A percentile compares a stretch with the other conserved stretches of the same genome.
Evolutionary conservation across 2,888 invertebrate species (phyloP).

Genomic region (Glyphotaelius pellucidus): DNA sequence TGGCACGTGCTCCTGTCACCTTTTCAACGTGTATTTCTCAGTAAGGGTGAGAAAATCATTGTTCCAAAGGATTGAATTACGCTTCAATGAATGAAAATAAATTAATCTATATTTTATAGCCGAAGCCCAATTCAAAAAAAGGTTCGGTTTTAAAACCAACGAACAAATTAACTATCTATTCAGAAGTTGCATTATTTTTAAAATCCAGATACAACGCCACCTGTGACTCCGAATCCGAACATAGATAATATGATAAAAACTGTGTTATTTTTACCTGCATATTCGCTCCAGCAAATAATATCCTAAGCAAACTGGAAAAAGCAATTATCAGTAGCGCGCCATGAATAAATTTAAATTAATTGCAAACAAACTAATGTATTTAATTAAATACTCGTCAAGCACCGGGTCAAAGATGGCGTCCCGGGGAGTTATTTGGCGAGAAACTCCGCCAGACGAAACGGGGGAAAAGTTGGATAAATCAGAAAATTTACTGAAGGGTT

Average conservation of each 20-base stretch:
- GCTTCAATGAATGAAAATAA: no score
- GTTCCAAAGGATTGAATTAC: no score
- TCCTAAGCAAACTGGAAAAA: background rate
- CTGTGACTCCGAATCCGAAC: background rate
- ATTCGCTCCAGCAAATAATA: background rate
- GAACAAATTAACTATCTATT: no score
- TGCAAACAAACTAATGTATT: slow-evolving; percentile 43
- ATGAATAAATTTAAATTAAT: slow-evolving; percentile 26
- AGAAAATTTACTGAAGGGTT: background rate
- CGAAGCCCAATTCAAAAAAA: background rate
- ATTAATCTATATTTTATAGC: no score
- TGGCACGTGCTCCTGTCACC: no score
- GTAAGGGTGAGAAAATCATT: no score
- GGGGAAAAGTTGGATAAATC: slow-evolving; percentile 11
- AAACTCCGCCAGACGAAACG: slow-evolving; percentile 13
- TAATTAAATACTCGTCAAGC: slow-evolving; percentile 43
- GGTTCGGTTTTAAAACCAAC: background rate
- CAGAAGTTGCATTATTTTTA: background rate
- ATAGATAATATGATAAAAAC: background rate
- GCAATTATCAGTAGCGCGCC: slow-evolving; percentile 30
- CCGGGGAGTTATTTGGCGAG: slow-evolving; percentile 32
- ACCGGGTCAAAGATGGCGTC: slow-evolving; percentile 24
- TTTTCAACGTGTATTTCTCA: no score
- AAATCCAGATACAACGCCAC: background rate
- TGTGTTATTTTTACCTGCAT: background rate